phyloP scores from a whole-genome alignment of 2,113 vertebrate genomes.

The Python bivittatus region DNA sequence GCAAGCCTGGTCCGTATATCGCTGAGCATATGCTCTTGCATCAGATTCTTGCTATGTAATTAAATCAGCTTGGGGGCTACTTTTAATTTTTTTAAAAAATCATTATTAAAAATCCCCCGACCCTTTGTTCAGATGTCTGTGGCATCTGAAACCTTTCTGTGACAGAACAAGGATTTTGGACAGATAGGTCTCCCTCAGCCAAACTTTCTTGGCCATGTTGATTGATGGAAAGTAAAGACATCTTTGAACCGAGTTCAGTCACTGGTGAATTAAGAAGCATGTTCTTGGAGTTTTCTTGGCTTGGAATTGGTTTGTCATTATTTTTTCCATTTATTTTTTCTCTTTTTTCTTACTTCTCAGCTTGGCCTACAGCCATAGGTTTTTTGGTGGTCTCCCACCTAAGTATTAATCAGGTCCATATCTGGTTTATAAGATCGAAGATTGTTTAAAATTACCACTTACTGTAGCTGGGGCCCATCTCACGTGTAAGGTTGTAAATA shows the following conservation, averaged over 20 bases:
- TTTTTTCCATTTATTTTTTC: background rate
- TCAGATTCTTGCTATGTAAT: constrained; percentile 35
- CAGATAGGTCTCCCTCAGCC: background rate
- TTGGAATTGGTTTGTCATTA: background rate
- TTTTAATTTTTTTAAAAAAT: background rate
- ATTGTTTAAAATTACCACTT: background rate
- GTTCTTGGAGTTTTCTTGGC: background rate
- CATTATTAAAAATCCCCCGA: background rate
- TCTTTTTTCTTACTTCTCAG: background rate
- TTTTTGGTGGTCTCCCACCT: background rate
- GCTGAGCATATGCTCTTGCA: background rate
- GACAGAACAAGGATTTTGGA: constrained; percentile 15
- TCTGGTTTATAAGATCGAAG: background rate
- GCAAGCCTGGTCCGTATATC: constrained; percentile 11
- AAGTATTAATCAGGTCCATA: background rate
- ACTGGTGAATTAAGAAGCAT: background rate
- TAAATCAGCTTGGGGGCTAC: constrained; percentile 1
- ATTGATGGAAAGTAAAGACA: background rate
- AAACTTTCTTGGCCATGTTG: constrained; percentile 10
- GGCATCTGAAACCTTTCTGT: background rate
- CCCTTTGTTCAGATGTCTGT: background rate
- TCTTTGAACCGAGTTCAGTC: background rate
- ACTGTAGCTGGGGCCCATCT: background rate
- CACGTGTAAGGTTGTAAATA: background rate
- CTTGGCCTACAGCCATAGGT: background rate